Percentiles rank a stretch among this genome's conserved stretches.
Conservation (phyloP, 1,140 invertebrate genomes). For the Drosophila busckii region DNA sequence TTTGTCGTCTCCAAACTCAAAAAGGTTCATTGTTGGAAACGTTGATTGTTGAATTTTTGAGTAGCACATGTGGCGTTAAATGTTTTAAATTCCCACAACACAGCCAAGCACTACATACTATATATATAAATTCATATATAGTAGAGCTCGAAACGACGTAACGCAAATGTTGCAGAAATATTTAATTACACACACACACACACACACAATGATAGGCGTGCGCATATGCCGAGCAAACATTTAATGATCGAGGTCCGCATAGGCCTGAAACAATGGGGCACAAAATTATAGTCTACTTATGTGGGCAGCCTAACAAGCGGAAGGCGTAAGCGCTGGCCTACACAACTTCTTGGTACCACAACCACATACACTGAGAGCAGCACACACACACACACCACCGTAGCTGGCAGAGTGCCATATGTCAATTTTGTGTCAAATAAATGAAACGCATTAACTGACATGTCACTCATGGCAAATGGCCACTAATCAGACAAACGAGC, state of each 20-base stretch:
- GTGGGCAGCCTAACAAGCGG: constrained; percentile 9
- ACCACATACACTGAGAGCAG: not conserved
- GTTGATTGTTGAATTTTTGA: too few relatives aligned
- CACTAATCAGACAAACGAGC: constrained; percentile 42
- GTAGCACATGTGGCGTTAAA: too few relatives aligned
- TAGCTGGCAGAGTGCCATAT: constrained; percentile 43
- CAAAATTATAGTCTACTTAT: constrained; percentile 61
- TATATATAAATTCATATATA: too few relatives aligned
- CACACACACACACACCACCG: constrained; percentile 1
- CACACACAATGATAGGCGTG: not conserved
- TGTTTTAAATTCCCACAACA: too few relatives aligned
- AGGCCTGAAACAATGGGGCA: constrained; percentile 37
- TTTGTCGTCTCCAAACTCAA: too few relatives aligned
- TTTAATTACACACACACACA: constrained; percentile 52
- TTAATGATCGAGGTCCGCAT: constrained; percentile 31
- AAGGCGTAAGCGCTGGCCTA: constrained; percentile 2
- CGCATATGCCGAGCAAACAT: not conserved
- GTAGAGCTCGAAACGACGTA: constrained; percentile 7
- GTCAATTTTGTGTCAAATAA: constrained; percentile 76
- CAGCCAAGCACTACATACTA: too few relatives aligned
- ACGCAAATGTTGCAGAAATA: constrained; percentile 67
- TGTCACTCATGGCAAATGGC: constrained; percentile 62
- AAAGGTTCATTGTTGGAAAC: too few relatives aligned
- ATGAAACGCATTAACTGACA: constrained; percentile 74
- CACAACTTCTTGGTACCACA: not conserved